These are phyloP conservation scores for Nerophis ophidion DNA, from an alignment of 2,113 vertebrate species.

Conservation along the genomic window DNA sequence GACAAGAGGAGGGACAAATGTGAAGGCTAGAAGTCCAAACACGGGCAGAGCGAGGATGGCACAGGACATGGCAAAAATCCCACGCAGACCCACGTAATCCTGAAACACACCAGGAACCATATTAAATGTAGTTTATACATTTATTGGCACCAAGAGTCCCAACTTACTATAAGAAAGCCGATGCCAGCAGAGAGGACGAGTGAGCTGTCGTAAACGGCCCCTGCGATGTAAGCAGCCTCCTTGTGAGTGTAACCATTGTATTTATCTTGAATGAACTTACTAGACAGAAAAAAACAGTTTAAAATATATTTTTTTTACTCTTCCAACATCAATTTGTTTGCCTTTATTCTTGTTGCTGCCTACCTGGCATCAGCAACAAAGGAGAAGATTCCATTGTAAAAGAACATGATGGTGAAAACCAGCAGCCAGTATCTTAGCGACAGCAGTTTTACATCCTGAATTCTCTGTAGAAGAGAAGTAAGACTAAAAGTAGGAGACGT, in stretches of 20 bases:
- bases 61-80: conserved; percentile 64
- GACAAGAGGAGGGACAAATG: conserved; percentile 70
- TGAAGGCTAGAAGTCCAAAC: conserved; percentile 77
- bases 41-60: conserved; percentile 73
- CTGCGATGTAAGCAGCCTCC: conserved; percentile 69
- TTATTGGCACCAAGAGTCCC: no score
- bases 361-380: conserved; percentile 80
- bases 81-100: conserved; percentile 74
- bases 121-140: not conserved
- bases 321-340: no score
- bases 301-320: no score
- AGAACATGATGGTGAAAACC: conserved; percentile 81
- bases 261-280: conserved; percentile 85
- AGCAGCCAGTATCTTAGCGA: conserved; percentile 75
- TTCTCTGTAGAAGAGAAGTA: conserved; percentile 50
- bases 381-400: conserved; percentile 77
- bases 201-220: conserved; percentile 75
- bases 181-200: conserved; percentile 71
- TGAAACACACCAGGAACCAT: conserved; percentile 23
- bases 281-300: conserved; percentile 39
- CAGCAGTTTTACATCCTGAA: conserved; percentile 71
- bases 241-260: conserved; percentile 76
- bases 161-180: conserved; percentile 77
- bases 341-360: conserved; percentile 38
- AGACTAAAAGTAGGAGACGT: no score